These are phyloP conservation scores for Lepidocyrtoides sp. DNA, from an alignment of 2,888 invertebrate species.

Conservation along the genomic window DNA sequence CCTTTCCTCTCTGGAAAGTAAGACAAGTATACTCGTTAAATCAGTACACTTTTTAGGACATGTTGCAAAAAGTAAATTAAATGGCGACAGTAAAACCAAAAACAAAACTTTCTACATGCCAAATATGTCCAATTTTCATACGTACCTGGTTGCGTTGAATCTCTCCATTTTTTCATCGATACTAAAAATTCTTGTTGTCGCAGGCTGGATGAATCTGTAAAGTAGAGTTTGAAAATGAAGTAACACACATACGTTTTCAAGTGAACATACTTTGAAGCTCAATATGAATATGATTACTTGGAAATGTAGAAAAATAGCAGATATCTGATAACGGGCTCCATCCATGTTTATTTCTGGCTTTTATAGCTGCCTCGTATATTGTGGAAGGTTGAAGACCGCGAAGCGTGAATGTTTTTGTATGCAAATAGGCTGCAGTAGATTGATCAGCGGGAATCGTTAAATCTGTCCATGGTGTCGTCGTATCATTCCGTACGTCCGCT, in stretches of 20 bases:
- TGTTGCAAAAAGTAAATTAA: background rate
- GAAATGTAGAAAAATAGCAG: constrained; percentile 91
- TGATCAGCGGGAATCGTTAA: constrained; percentile 91
- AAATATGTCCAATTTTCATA: too few species aligned
- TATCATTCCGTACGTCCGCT: constrained; percentile 73
- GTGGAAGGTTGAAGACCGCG: constrained; percentile 91
- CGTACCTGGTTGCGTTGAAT: constrained; percentile 68
- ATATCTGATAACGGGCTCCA: constrained; percentile 93
- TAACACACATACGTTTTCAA: background rate
- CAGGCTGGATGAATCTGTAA: constrained; percentile 78
- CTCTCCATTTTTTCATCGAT: constrained; percentile 70
- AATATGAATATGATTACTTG: constrained; percentile 77
- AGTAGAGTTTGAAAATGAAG: background rate
- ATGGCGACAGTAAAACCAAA: constrained; percentile 1
- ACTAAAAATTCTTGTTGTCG: constrained; percentile 71
- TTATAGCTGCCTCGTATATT: constrained; percentile 92
- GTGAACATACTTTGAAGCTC: background rate
- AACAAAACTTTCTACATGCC: background rate
- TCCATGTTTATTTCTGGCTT: constrained; percentile 94
- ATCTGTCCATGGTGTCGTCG: constrained; percentile 89
- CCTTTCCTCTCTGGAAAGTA: constrained; percentile 33
- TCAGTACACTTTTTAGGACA: background rate
- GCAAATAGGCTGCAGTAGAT: constrained; percentile 89
- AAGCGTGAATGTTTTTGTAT: constrained; percentile 92
- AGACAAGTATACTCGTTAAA: background rate